Conservation (phyloP, 1,140 invertebrate species). For the Myzus persicae region DNA sequence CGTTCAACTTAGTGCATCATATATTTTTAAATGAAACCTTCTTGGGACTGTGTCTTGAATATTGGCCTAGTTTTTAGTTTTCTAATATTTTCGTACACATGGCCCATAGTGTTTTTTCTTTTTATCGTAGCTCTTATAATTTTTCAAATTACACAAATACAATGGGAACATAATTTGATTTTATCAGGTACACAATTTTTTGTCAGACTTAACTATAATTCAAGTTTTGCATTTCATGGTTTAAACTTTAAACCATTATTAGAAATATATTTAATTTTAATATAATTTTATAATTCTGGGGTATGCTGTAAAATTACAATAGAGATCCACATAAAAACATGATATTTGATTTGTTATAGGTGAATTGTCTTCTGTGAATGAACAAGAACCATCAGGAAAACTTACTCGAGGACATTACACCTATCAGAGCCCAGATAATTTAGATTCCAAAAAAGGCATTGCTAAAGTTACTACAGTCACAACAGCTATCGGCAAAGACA, state of each 20-base stretch:
- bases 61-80: neutral
- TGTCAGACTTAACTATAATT: neutral
- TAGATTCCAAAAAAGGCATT: slow-evolving; percentile 52
- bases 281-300: neutral
- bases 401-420: slow-evolving; percentile 72
- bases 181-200: neutral
- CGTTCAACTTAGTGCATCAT: neutral
- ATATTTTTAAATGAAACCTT: slow-evolving; percentile 30
- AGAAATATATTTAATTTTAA: neutral
- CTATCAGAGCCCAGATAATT: slow-evolving; percentile 61
- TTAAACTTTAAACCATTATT: neutral
- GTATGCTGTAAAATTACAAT: neutral
- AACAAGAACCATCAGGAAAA: slow-evolving; percentile 71
- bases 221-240: too few species aligned
- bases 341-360: slow-evolving; percentile 65
- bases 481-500: slow-evolving; percentile 51
- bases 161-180: neutral
- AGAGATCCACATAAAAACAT: neutral
- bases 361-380: slow-evolving; percentile 73
- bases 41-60: neutral
- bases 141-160: slow-evolving; percentile 9
- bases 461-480: slow-evolving; percentile 61
- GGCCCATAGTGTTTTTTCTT: neutral
- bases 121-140: neutral
- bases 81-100: neutral